phyloP scores from a whole-genome alignment of 2,888 invertebrate genomes.

The Ganaspis brasiliensis region DNA sequence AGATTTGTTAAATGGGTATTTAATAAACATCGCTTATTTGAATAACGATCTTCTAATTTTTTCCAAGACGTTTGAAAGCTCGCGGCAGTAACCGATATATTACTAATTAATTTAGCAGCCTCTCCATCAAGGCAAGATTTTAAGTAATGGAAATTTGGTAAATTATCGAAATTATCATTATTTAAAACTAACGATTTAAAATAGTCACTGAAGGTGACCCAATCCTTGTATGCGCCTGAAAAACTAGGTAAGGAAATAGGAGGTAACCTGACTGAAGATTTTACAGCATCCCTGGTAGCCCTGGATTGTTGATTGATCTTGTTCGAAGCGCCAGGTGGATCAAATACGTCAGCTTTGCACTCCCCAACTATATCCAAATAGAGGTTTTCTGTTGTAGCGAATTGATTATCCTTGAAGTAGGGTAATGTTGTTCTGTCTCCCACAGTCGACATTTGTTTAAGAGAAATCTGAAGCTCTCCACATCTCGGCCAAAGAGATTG shows the following conservation, averaged over 20 bases:
- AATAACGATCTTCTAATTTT: conserved; percentile 10
- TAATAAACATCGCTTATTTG: neutral
- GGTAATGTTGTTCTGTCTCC: neutral
- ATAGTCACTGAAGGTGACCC: conserved; percentile 33
- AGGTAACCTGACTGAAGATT: neutral
- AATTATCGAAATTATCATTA: conserved; percentile 38
- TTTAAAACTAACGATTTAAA: conserved; percentile 33
- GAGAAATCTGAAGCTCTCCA: no score
- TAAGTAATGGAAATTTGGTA: conserved; percentile 34
- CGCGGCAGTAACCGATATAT: neutral
- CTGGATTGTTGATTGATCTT: neutral
- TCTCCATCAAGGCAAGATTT: conserved; percentile 44
- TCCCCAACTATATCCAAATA: conserved; percentile 19
- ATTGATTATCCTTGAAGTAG: no score
- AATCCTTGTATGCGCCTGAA: conserved; percentile 24
- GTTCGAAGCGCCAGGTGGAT: neutral
- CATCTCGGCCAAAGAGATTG: neutral
- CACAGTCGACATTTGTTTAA: neutral
- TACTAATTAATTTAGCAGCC: conserved; percentile 9
- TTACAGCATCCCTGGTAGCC: neutral
- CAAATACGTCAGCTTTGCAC: neutral
- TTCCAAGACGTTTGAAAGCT: conserved; percentile 20
- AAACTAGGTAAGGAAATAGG: conserved; percentile 21
- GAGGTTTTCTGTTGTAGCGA: neutral
- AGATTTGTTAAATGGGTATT: neutral